These are phyloP conservation scores for Littorina saxatilis DNA, from an alignment of 1,140 invertebrate species.

Conservation along the genomic window DNA sequence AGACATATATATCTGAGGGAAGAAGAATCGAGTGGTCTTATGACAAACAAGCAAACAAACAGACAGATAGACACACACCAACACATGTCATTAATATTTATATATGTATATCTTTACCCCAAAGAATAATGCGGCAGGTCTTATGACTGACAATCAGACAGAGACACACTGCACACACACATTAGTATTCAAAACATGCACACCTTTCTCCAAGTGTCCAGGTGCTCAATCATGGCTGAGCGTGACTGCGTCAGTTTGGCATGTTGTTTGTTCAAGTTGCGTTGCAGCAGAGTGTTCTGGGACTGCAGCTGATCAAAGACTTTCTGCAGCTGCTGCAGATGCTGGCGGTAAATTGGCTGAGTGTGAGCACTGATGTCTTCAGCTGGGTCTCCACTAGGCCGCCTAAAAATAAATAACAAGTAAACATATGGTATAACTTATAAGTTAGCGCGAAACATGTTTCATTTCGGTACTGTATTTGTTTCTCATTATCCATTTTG, in stretches of 20 bases:
- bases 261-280: not conserved
- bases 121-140: too few relatives aligned
- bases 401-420: conserved; percentile 6
- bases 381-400: not conserved
- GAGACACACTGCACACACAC: too few relatives aligned
- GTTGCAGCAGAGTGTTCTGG: conserved; percentile 11
- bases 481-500: not conserved
- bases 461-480: not conserved
- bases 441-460: not conserved
- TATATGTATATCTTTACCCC: too few relatives aligned
- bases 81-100: too few relatives aligned
- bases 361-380: not conserved
- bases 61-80: too few relatives aligned
- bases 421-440: too few relatives aligned
- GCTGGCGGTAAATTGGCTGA: not conserved
- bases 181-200: not conserved
- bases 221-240: not conserved
- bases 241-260: not conserved
- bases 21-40: too few relatives aligned
- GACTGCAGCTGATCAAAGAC: conserved; percentile 26
- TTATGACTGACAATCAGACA: too few relatives aligned
- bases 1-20: too few relatives aligned
- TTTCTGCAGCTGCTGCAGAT: conserved; percentile 21
- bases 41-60: too few relatives aligned
- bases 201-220: not conserved